Evolutionary conservation across 2,113 vertebrate genomes (phyloP).

Genomic region (Gadus chalcogrammus): DNA sequence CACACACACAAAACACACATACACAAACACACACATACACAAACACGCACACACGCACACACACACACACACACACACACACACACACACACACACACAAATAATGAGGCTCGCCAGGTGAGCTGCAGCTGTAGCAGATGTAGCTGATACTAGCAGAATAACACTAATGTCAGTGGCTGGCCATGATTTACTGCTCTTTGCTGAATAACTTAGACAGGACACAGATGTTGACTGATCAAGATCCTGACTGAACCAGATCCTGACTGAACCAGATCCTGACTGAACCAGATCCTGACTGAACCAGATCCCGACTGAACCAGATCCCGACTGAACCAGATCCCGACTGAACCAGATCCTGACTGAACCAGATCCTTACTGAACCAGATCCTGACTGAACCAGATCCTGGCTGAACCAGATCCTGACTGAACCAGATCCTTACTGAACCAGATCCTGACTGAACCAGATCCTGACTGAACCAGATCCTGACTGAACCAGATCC

Average conservation of each 20-base stretch:
- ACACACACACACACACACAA: neutral
- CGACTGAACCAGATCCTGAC: too few relatives aligned
- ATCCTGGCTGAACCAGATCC: too few relatives aligned
- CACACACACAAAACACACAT: neutral
- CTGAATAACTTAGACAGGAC: slow-evolving; percentile 23
- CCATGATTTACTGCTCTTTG: slow-evolving; percentile 52
- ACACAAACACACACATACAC: neutral
- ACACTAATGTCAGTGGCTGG: slow-evolving; percentile 48
- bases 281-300: too few relatives aligned
- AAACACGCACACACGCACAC: neutral
- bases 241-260: too few relatives aligned
- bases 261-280: too few relatives aligned
- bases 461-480: neutral
- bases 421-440: neutral
- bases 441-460: slow-evolving; percentile 32
- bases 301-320: too few relatives aligned
- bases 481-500: neutral
- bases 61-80: neutral
- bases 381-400: too few relatives aligned
- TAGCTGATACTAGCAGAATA: slow-evolving; percentile 28
- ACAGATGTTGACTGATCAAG: neutral
- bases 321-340: slow-evolving; percentile 37
- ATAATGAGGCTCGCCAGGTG: slow-evolving; percentile 20
- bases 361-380: too few relatives aligned
- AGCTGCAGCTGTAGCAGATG: slow-evolving; percentile 48